phyloP scores from a whole-genome alignment of 1,140 invertebrate species.

The Bemisia tabaci region DNA sequence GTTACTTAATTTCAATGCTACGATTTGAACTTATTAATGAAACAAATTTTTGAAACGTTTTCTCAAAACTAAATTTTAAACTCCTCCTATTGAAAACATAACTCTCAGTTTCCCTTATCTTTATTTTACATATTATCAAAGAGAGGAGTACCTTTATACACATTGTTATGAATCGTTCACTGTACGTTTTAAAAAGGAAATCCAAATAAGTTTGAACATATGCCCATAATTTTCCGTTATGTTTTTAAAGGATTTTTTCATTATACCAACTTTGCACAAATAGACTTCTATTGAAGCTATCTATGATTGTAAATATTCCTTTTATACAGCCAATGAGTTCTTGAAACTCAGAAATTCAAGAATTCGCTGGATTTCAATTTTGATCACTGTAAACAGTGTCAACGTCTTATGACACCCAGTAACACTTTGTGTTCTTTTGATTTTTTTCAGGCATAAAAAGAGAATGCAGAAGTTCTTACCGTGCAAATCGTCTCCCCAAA shows the following conservation, averaged over 20 bases:
- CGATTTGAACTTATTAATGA: neutral
- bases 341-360: too few species aligned
- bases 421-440: too few species aligned
- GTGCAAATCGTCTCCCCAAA: slow-evolving; percentile 45
- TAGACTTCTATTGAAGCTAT: neutral
- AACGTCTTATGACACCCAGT: too few species aligned
- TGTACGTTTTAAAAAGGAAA: neutral
- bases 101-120: neutral
- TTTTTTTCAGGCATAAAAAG: slow-evolving; percentile 46
- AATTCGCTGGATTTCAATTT: too few species aligned
- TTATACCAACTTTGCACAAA: neutral
- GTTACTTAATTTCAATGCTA: neutral
- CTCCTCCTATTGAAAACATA: slow-evolving; percentile 2
- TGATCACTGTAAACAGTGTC: too few species aligned
- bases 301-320: neutral
- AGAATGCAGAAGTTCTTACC: slow-evolving; percentile 55
- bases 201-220: neutral
- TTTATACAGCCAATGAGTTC: neutral
- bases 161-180: slow-evolving; percentile 5
- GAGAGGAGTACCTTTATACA: slow-evolving; percentile 2
- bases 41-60: neutral
- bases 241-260: neutral
- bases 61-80: neutral
- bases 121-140: neutral
- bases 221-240: neutral